Base-by-base conservation (phyloP, 2,888 invertebrate species). In the Epirrhoe alternata region DNA sequence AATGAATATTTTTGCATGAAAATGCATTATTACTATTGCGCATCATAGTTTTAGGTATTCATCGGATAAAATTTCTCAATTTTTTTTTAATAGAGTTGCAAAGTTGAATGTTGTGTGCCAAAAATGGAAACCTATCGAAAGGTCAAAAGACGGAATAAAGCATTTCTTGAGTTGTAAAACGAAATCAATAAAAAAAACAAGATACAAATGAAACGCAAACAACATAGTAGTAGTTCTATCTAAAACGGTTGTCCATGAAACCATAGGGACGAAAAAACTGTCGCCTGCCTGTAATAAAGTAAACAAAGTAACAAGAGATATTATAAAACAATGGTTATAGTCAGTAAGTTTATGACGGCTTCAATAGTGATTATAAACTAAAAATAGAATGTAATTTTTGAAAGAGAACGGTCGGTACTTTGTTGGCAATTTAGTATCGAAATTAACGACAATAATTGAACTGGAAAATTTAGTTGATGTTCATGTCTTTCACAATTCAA, bases 241-340 rank as follows among this genome's bases (percentile, higher is more conserved):
- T 79, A 77, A 81, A 82, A 82, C 79, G 69, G 72, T 78, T 84
- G 81, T 79, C 81, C 80, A 67, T 80, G 79, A 80, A 80, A 81
- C 79, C 76, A 70, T 78, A 64, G 50, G 49, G 14, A 74, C 70
- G 76, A 85, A 84, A 81, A 82, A 84, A 83, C 75, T 85, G 84
- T 88, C 86, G 76, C 79, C 81, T 62, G 77, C 77, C 78, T 68
- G 77, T 76, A 81, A 85, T 86, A 86, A 85, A 86, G 64, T 69
- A 55, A 69, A 74, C 73, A 76, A 75, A 79, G 77, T 75, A 76
- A 78, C 78, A 78, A 78, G 72, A 78, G 72, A 80, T 73, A 77
- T 74, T 80, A 74, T 76, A 82, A 85, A 83, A 89, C 86, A 88
- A 89, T 82, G 82, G 80, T 78, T 80, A 12, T 47, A 75, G 80